Conservation (phyloP, 2,888 invertebrate species). For the Galerucella calmariensis region DNA sequence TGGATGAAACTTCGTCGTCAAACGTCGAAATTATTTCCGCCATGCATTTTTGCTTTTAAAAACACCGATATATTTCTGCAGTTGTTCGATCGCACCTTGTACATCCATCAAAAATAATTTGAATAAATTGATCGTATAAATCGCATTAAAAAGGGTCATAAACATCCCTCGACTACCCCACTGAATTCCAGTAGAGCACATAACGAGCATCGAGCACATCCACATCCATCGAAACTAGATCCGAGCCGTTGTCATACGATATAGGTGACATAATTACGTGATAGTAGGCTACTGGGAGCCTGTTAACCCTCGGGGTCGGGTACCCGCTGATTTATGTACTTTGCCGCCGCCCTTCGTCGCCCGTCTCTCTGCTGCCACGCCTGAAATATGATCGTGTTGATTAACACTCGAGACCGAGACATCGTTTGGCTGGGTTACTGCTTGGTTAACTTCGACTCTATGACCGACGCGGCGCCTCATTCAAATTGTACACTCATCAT, state of each 20-base stretch:
- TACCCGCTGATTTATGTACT: conserved; percentile 63
- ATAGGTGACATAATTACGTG: conserved; percentile 64
- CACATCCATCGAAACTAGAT: conserved; percentile 39
- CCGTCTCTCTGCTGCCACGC: conserved; percentile 22
- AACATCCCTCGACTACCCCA: neutral
- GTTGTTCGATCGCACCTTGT: no score
- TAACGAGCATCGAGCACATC: conserved; percentile 20
- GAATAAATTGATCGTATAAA: neutral
- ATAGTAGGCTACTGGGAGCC: conserved; percentile 65
- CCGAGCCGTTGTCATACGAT: conserved; percentile 60
- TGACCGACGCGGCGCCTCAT: conserved; percentile 27
- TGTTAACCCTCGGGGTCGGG: conserved; percentile 63
- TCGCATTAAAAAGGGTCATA: neutral
- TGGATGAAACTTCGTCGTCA: no score
- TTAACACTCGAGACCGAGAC: conserved; percentile 57
- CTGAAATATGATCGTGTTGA: conserved; percentile 60
- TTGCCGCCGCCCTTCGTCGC: conserved; percentile 21
- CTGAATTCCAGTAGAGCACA: conserved; percentile 4
- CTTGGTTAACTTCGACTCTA: conserved; percentile 26
- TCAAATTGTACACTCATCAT: conserved; percentile 3
- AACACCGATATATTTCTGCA: neutral
- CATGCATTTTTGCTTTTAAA: no score
- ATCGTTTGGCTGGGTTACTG: conserved; percentile 32
- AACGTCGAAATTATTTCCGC: no score
- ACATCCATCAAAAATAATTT: no score